Evolutionary conservation across 2,113 vertebrate species (phyloP).

Genomic region (Poecilia latipinna): DNA sequence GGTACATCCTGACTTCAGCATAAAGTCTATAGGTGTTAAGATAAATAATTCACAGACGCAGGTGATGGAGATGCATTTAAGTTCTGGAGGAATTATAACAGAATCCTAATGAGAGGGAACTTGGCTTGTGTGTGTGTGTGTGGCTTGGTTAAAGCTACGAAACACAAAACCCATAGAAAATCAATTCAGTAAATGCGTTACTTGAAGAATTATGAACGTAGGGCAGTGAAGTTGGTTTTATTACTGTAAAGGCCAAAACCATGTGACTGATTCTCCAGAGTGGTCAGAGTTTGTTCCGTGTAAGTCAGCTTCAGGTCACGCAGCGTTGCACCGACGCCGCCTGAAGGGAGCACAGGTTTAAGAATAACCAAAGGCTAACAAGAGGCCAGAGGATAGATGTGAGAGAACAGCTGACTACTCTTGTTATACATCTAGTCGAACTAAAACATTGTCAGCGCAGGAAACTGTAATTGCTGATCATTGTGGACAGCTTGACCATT

Average conservation of each 20-base stretch:
- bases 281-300: neutral
- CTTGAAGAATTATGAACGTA: too few species aligned
- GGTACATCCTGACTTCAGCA: constrained; percentile 4
- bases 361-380: neutral
- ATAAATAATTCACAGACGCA: constrained; percentile 47
- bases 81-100: constrained; percentile 16
- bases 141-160: constrained; percentile 4
- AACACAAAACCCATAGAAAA: constrained; percentile 24
- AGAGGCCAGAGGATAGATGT: neutral
- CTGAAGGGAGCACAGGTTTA: constrained; percentile 10
- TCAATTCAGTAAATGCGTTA: constrained; percentile 7
- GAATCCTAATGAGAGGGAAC: constrained; percentile 52
- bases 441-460: neutral
- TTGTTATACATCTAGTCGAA: neutral
- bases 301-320: neutral
- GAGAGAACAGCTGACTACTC: constrained; percentile 6
- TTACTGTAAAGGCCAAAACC: neutral
- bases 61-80: constrained; percentile 36
- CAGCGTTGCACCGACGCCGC: constrained; percentile 16
- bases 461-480: neutral
- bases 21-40: constrained; percentile 39
- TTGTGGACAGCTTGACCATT: neutral
- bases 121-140: constrained; percentile 25
- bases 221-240: neutral
- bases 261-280: neutral